A percentile compares a stretch with the other conserved stretches of the same genome.
phyloP scores from a whole-genome alignment of 2,113 vertebrate species.

The Macaca nemestrina region DNA sequence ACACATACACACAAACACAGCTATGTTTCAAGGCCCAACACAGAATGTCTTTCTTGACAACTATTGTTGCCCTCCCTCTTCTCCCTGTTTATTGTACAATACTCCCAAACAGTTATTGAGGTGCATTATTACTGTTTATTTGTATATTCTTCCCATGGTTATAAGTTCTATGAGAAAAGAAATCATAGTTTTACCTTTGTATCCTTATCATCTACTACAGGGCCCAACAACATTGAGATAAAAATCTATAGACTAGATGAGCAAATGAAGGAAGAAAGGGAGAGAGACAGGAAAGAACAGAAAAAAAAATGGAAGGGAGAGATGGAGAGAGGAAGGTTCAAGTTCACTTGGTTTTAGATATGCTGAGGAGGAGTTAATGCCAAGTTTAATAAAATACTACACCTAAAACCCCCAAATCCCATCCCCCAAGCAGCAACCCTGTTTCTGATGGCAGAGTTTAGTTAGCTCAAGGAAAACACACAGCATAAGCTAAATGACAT shows the following conservation, averaged over 20 bases:
- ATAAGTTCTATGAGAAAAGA: not conserved
- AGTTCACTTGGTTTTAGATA: constrained; percentile 19
- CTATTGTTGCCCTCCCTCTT: not conserved
- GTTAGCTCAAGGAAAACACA: constrained; percentile 56
- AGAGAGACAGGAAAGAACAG: too few species aligned
- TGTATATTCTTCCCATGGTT: not conserved
- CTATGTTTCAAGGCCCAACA: not conserved
- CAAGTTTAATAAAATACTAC: constrained; percentile 28
- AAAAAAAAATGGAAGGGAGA: not conserved
- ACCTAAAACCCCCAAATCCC: not conserved
- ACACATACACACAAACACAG: not conserved
- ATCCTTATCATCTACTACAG: not conserved
- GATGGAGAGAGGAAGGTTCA: not conserved
- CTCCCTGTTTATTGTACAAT: not conserved
- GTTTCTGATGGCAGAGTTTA: constrained; percentile 55
- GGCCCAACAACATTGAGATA: not conserved
- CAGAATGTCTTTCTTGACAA: not conserved
- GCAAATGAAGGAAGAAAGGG: not conserved
- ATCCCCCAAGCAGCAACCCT: not conserved
- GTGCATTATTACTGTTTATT: not conserved
- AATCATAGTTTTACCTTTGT: not conserved
- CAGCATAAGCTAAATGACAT: constrained; percentile 55
- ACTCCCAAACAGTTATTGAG: not conserved
- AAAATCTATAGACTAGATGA: not conserved
- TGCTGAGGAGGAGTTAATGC: not conserved